These are phyloP conservation scores for Leistus spinibarbis DNA, from an alignment of 2,888 invertebrate species.

Conservation along the genomic window DNA sequence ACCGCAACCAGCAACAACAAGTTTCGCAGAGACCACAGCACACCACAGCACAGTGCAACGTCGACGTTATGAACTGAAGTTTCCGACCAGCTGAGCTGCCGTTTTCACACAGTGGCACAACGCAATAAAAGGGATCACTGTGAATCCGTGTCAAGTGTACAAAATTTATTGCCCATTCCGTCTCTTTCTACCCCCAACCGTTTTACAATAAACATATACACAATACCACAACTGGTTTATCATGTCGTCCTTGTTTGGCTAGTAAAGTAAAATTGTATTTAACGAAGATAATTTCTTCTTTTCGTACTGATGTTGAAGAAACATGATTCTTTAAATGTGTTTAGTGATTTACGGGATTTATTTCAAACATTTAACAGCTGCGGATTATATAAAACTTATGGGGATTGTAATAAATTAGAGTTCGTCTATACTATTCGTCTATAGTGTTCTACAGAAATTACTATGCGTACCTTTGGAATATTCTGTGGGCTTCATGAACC, in stretches of 20 bases:
- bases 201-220: conserved; percentile 19
- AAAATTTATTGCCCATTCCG: conserved; percentile 61
- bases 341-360: not conserved
- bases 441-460: no score
- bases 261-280: not conserved
- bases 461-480: no score
- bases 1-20: not conserved
- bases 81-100: conserved; percentile 26
- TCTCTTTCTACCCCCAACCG: conserved; percentile 45
- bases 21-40: not conserved
- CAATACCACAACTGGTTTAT: not conserved
- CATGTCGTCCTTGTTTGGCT: conserved; percentile 17
- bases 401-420: no score
- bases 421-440: no score
- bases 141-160: conserved; percentile 61
- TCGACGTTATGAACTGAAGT: conserved; percentile 13
- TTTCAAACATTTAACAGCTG: no score
- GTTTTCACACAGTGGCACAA: conserved; percentile 49
- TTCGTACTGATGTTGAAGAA: not conserved
- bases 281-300: not conserved
- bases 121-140: conserved; percentile 61
- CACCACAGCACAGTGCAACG: not conserved
- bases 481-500: no score
- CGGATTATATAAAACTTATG: no score
- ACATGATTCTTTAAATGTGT: not conserved